These are phyloP conservation scores for Sylvia atricapilla DNA, from an alignment of 2,113 vertebrate genomes.

Conservation along the genomic window DNA sequence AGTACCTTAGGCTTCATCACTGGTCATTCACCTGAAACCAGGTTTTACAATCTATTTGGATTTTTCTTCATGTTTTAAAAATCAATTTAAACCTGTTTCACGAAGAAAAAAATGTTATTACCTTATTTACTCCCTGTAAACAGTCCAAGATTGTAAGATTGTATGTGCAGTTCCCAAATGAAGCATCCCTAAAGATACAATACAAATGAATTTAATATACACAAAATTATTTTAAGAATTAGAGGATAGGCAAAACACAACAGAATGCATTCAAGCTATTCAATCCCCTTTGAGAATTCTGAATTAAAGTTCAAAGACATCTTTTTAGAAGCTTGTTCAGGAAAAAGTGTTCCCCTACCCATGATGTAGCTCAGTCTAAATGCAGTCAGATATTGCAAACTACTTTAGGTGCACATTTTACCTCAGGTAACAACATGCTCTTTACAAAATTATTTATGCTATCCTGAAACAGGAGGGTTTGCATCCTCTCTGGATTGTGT, in stretches of 20 bases:
- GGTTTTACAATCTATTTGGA: neutral
- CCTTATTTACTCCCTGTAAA: constrained; percentile 95
- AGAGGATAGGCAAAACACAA: neutral
- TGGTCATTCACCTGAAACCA: neutral
- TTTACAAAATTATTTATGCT: neutral
- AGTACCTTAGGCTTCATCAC: neutral
- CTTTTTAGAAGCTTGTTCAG: neutral
- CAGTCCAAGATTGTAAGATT: constrained; percentile 93
- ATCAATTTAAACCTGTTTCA: neutral
- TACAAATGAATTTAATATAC: constrained; percentile 29
- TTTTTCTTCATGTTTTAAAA: neutral
- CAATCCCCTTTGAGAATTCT: neutral
- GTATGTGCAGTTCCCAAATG: constrained; percentile 92
- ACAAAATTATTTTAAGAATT: neutral
- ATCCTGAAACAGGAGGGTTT: neutral
- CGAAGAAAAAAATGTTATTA: constrained; percentile 61
- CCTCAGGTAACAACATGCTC: neutral
- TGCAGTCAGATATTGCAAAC: neutral
- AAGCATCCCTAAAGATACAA: constrained; percentile 86
- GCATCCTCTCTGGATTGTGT: neutral
- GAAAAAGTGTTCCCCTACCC: neutral
- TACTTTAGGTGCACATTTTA: neutral
- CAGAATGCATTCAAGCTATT: neutral
- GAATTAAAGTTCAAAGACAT: neutral
- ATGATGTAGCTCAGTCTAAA: neutral